Percentiles rank a stretch among this genome's conserved stretches.
Evolutionary conservation across 92 coral and sea anemone genomes (phyloP).

Genomic region (Anthopleura xanthogrammica): DNA sequence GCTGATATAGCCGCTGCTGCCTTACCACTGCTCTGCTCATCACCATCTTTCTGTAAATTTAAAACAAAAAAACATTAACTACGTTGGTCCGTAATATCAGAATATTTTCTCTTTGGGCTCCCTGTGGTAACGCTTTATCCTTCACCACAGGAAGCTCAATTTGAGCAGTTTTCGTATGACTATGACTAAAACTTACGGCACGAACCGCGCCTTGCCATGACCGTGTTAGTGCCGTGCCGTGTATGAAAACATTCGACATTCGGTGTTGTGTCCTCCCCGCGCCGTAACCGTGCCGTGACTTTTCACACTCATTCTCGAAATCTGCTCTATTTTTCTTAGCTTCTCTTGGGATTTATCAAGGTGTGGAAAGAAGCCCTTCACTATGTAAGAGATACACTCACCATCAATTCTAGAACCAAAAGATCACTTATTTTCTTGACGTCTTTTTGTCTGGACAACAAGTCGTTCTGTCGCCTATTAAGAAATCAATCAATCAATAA

Average conservation of each 20-base stretch:
- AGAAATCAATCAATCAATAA: background rate
- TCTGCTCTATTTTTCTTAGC: no score
- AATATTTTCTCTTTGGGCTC: background rate
- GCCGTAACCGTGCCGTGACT: no score
- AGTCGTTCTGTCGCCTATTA: constrained; percentile 79
- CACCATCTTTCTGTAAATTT: constrained; percentile 80
- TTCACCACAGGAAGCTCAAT: background rate
- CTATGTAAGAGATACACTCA: constrained; percentile 27
- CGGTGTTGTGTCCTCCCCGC: no score
- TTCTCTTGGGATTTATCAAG: no score
- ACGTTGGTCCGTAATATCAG: background rate
- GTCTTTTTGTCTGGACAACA: constrained; percentile 84
- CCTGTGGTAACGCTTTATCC: background rate
- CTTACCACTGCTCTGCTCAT: constrained; percentile 86
- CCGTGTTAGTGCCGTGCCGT: no score
- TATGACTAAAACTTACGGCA: no score
- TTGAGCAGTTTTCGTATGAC: no score
- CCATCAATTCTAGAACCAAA: constrained; percentile 80
- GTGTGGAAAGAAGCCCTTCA: background rate
- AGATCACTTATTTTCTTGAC: constrained; percentile 93
- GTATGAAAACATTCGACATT: no score
- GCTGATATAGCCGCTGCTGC: constrained; percentile 81
- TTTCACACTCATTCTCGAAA: no score
- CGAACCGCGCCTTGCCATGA: no score
- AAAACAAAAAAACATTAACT: background rate